Evolutionary conservation across 2,888 invertebrate genomes (phyloP).

Genomic region (Platynereis dumerilii): DNA sequence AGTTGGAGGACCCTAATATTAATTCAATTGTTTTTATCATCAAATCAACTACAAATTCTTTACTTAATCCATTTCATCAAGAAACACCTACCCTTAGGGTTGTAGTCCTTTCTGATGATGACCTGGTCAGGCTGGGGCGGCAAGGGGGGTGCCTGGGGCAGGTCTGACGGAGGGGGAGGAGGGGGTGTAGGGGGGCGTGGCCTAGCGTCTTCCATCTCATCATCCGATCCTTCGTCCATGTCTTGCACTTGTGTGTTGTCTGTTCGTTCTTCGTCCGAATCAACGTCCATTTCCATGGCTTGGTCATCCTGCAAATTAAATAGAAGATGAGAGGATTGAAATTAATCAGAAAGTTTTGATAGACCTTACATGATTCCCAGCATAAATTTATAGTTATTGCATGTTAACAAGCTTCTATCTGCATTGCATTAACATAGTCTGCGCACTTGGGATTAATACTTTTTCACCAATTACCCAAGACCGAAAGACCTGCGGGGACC

Average conservation of each 20-base stretch:
- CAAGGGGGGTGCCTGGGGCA: conserved; percentile 71
- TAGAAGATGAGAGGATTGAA: neutral
- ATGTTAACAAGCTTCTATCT: too few species aligned
- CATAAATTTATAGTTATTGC: too few species aligned
- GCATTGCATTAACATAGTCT: too few species aligned
- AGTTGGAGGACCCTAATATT: too few species aligned
- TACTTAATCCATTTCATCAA: too few species aligned
- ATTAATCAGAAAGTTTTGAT: too few species aligned
- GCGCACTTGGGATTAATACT: too few species aligned
- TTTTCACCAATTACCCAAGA: too few species aligned
- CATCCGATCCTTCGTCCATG: conserved; percentile 52
- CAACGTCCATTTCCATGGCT: conserved; percentile 76
- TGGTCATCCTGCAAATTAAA: conserved; percentile 14
- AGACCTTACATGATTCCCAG: too few species aligned
- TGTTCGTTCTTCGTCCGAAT: conserved; percentile 71
- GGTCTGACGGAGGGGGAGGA: conserved; percentile 65
- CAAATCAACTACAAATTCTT: too few species aligned
- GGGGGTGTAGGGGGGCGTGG: conserved; percentile 42
- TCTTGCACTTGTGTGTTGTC: conserved; percentile 35
- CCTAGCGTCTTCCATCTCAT: conserved; percentile 44
- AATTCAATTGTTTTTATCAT: too few species aligned
- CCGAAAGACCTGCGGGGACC: too few species aligned
- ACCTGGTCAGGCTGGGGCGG: conserved; percentile 92
- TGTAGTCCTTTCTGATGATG: conserved; percentile 92
- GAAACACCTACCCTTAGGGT: conserved; percentile 77